phyloP scores from a whole-genome alignment of 92 coral and sea anemone genomes.

The Porites cylindrica region DNA sequence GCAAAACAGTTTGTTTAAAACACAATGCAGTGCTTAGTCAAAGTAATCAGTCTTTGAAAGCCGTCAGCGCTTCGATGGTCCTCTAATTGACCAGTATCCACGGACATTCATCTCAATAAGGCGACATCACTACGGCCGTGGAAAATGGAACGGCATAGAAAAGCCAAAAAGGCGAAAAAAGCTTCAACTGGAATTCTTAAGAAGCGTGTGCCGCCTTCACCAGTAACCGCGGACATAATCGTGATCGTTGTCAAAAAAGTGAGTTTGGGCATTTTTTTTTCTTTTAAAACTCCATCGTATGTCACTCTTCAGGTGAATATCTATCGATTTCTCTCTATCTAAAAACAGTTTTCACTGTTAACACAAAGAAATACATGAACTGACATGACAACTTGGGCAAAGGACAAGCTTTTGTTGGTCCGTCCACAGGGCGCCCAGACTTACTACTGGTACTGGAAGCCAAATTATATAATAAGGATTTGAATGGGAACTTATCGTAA shows the following conservation, averaged over 20 bases:
- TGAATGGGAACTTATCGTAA: too few species aligned
- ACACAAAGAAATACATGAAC: too few species aligned
- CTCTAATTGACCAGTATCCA: conserved; percentile 1
- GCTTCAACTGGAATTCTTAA: conserved; percentile 20
- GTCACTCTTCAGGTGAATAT: background rate
- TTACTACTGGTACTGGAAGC: too few species aligned
- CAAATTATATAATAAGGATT: too few species aligned
- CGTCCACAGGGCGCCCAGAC: too few species aligned
- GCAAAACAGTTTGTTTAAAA: conserved; percentile 26
- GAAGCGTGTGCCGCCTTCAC: conserved; percentile 10
- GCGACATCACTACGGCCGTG: background rate
- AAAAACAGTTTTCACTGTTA: too few species aligned
- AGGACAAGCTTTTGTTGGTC: too few species aligned
- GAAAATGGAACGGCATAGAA: conserved; percentile 41
- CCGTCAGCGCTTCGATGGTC: conserved; percentile 13
- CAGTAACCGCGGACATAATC: background rate
- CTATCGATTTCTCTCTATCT: background rate
- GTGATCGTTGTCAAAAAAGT: conserved; percentile 25
- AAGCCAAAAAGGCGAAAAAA: conserved; percentile 8
- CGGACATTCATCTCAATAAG: background rate
- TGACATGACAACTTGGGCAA: too few species aligned
- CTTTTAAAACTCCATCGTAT: background rate
- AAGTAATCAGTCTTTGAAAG: conserved; percentile 26
- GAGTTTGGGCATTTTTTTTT: background rate
- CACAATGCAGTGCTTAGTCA: conserved; percentile 20